Percentiles rank a stretch among this genome's conserved stretches.
These are phyloP conservation scores for Synergus gifuensis DNA, from an alignment of 2,888 invertebrate species.

Conservation along the genomic window DNA sequence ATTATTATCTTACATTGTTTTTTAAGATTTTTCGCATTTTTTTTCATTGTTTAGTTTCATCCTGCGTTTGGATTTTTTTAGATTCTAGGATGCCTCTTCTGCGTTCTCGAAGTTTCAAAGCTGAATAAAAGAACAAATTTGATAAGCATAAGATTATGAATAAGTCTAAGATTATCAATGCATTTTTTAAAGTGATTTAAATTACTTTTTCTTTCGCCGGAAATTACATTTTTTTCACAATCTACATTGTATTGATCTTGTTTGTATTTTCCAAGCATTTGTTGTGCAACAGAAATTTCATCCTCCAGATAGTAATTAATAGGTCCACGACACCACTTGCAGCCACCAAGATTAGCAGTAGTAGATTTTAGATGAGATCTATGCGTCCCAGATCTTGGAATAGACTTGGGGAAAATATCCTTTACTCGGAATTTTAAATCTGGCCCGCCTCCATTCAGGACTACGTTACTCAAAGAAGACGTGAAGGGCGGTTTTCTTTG, in stretches of 20 bases:
- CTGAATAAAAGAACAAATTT: background rate
- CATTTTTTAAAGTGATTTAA: background rate
- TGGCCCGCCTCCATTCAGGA: conserved; percentile 61
- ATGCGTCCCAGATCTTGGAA: conserved; percentile 48
- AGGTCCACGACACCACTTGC: conserved; percentile 63
- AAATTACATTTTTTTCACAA: conserved; percentile 49
- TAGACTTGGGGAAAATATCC: conserved; percentile 50
- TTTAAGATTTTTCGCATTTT: background rate
- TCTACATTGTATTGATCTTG: conserved; percentile 53
- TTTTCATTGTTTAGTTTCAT: background rate
- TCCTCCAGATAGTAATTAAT: conserved; percentile 67
- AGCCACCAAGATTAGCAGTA: conserved; percentile 55
- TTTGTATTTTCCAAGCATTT: conserved; percentile 54
- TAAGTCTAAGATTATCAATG: background rate
- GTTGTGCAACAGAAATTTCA: conserved; percentile 63
- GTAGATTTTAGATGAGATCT: conserved; percentile 48
- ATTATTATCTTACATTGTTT: conserved; percentile 3
- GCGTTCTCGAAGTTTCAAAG: background rate
- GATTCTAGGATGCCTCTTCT: background rate
- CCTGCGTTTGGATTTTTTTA: background rate
- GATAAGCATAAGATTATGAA: no score
- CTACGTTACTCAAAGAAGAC: conserved; percentile 54
- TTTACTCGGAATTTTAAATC: conserved; percentile 65
- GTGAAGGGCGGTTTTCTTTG: conserved; percentile 55
- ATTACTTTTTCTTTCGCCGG: conserved; percentile 55